Evolutionary conservation across 2,888 invertebrate genomes (phyloP), one percentile per base, ranked within the genome.

Genomic region (Odontothrips loti): DNA sequence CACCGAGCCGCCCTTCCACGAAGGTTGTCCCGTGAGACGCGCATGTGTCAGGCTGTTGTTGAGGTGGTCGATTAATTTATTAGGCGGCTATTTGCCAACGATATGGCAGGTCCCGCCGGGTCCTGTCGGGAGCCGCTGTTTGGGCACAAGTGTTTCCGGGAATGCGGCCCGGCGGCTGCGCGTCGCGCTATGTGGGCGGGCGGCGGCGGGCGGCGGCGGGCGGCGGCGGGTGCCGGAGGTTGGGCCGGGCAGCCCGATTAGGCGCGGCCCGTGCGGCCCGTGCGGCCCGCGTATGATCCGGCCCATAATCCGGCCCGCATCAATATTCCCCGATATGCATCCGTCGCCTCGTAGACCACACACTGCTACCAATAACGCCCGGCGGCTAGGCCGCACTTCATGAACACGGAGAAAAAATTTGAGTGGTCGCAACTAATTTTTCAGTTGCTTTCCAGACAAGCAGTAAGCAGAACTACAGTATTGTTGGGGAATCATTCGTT

Each of bases 261-360:
- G 58, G 17, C 58, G 20, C 34, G 51, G 51, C 48, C 48, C 48
- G 48, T 15, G 10, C 9, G 10, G 48, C 48, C 48, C 48, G 10
- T 11, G 10, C 48, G 51, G 15, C 17, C 58, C 17, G 58, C 58
- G 58, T 17, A 58, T 58, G 58, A 6, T 17, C 58, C 58, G 58
- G 17, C 58, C 58, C 58, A 58, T 58, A 58, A 58, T 75, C 68
- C 68, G 4, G 68, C 68, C 68, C 68, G 68, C 68, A 75, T 75
- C 68, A 23, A 75, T 75, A 75, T 2, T 9, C 68, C 27, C 68
- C 12, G 68, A 75, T 75, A n/a, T 12, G 68, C 23, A 75, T 75
- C 68, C 68, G 27, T 75, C 68, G 68, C 68, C 68, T 23, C 23
- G 0, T 23, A 23, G 68, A 75, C 68, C 68, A 75, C 68, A 75